Evolutionary conservation across 2,113 vertebrate genomes (phyloP).

Genomic region (Prinia subflava): DNA sequence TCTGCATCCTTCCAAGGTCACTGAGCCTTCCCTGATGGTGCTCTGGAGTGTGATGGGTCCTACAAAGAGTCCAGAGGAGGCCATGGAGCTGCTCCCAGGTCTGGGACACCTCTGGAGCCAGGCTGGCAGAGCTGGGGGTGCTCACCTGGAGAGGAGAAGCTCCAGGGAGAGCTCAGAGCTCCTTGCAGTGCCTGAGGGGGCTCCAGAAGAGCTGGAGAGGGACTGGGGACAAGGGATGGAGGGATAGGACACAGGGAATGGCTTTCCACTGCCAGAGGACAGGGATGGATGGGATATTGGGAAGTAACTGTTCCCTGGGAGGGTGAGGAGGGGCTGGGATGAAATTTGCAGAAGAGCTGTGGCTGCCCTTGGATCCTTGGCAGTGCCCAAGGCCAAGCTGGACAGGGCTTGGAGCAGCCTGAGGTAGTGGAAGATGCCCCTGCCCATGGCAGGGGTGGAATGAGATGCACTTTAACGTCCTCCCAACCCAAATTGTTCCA

Average conservation of each 20-base stretch:
- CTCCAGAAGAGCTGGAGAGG: neutral
- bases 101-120: neutral
- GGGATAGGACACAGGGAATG: neutral
- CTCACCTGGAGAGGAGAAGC: neutral
- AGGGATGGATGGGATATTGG: neutral
- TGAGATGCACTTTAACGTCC: neutral
- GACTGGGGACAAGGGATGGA: neutral
- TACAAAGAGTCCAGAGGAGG: neutral
- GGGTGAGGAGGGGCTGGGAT: neutral
- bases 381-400: neutral
- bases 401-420: neutral
- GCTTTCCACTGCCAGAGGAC: neutral
- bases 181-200: rapidly evolving
- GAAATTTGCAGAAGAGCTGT: neutral
- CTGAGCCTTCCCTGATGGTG: neutral
- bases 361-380: neutral
- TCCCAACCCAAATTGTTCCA: neutral
- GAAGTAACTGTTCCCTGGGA: neutral
- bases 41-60: neutral
- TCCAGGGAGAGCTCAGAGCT: neutral
- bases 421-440: neutral
- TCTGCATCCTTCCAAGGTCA: neutral
- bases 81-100: rapidly evolving
- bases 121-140: neutral
- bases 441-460: neutral